Evolutionary conservation across 1,140 invertebrate species (phyloP).

Genomic region (Bombus confusus): DNA sequence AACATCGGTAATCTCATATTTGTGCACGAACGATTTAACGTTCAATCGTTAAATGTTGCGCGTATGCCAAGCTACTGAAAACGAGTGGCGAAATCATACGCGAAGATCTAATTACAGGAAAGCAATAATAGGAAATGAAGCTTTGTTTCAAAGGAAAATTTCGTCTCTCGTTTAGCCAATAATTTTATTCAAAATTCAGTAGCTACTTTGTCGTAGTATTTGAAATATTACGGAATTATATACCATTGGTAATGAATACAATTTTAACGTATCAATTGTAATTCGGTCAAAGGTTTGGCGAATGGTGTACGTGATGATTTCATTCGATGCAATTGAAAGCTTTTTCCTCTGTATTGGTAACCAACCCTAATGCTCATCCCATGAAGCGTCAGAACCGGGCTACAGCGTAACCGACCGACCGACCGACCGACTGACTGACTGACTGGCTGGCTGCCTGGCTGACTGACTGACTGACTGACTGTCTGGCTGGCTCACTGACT

Average conservation of each 20-base stretch:
- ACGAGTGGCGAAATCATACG: no score
- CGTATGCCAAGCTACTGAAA: no score
- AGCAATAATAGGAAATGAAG: no score
- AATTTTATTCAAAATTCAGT: not conserved
- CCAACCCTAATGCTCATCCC: conserved; percentile 53
- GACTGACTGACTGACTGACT: conserved; percentile 55
- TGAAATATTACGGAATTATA: not conserved
- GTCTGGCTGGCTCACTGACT: no score
- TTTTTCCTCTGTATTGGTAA: conserved; percentile 9
- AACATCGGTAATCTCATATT: no score
- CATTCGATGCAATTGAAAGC: conserved; percentile 2
- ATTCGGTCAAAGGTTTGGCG: not conserved
- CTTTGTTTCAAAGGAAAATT: no score
- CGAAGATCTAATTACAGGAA: no score
- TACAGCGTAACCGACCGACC: conserved; percentile 39
- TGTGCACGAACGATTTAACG: no score
- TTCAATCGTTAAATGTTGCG: no score
- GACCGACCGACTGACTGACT: conserved; percentile 55
- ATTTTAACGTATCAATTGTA: not conserved
- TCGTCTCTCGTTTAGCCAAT: not conserved
- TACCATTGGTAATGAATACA: not conserved
- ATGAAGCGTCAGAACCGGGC: conserved; percentile 13
- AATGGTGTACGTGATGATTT: conserved; percentile 12
- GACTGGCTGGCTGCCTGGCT: no score
- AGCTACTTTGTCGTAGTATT: not conserved